These are phyloP conservation scores for Apocheima hispidaria DNA, from an alignment of 2,888 invertebrate genomes.

Conservation along the genomic window DNA sequence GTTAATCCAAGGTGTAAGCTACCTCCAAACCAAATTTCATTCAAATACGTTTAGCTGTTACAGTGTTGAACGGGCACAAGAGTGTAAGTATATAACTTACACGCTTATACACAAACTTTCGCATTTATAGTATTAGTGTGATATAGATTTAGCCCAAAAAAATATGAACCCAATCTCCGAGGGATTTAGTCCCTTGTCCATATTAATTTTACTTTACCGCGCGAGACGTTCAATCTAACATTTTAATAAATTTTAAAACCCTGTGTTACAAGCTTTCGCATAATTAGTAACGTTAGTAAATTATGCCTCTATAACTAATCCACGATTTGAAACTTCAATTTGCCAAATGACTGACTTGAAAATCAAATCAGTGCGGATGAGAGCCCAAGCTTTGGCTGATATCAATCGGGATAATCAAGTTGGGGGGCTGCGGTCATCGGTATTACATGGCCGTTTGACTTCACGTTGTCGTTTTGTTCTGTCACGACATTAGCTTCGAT, in stretches of 20 bases:
- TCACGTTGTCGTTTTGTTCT: not conserved
- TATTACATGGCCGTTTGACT: conserved; percentile 6
- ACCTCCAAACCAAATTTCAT: no score
- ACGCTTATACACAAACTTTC: no score
- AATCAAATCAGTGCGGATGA: conserved; percentile 14
- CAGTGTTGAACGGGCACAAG: no score
- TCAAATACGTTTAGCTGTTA: no score
- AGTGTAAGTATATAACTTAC: no score
- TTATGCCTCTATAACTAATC: conserved; percentile 3
- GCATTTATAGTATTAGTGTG: no score
- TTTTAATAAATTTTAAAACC: not conserved
- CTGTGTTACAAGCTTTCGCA: not conserved
- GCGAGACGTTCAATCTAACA: not conserved
- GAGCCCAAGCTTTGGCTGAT: conserved; percentile 2
- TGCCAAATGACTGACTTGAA: conserved; percentile 12
- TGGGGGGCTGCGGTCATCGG: conserved; percentile 7
- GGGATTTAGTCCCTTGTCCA: not conserved
- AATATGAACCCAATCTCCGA: not conserved
- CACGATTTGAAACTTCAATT: conserved; percentile 11
- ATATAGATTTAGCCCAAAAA: not conserved
- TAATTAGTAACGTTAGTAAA: conserved; percentile 1
- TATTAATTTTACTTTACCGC: conserved; percentile 6
- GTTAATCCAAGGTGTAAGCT: no score
- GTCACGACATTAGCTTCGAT: no score
- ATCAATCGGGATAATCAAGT: conserved; percentile 21